Percentiles rank a stretch among this genome's conserved stretches.
phyloP scores from a whole-genome alignment of 2,113 vertebrate genomes.

The Oryzias celebensis region DNA sequence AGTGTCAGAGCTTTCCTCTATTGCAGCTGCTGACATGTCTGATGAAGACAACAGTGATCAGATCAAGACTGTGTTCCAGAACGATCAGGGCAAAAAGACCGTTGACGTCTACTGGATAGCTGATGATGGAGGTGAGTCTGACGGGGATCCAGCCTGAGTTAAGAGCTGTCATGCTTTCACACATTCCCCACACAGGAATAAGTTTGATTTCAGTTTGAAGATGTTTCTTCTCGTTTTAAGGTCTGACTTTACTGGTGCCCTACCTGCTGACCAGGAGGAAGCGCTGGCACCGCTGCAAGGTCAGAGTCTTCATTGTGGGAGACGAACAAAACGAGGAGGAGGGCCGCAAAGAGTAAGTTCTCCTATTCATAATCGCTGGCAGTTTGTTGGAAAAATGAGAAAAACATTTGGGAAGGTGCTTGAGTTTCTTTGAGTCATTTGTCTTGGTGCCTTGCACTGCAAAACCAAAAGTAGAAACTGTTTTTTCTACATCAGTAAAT shows the following conservation, averaged over 20 bases:
- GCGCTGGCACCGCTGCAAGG: constrained; percentile 69
- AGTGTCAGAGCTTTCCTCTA: too few species aligned
- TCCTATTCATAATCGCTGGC: neutral
- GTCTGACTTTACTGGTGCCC: constrained; percentile 80
- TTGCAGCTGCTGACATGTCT: constrained; percentile 25
- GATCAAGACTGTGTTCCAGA: constrained; percentile 72
- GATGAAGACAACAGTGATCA: constrained; percentile 33
- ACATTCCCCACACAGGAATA: too few species aligned
- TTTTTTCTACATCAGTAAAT: too few species aligned
- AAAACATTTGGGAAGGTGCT: too few species aligned
- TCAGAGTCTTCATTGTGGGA: constrained; percentile 77
- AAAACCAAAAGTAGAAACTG: too few species aligned
- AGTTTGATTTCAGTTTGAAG: too few species aligned
- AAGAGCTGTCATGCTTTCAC: too few species aligned
- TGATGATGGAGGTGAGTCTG: constrained; percentile 76
- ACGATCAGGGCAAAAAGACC: constrained; percentile 70
- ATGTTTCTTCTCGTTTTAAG: constrained; percentile 42
- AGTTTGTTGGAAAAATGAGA: too few species aligned
- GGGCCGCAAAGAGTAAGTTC: constrained; percentile 72
- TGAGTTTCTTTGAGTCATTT: too few species aligned
- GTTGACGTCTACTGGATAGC: constrained; percentile 81
- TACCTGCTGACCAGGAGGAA: constrained; percentile 77
- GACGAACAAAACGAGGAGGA: constrained; percentile 71
- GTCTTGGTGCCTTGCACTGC: too few species aligned
- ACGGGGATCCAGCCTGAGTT: too few species aligned